phyloP scores from a whole-genome alignment of 2,113 vertebrate genomes.

The Antennarius striatus region DNA sequence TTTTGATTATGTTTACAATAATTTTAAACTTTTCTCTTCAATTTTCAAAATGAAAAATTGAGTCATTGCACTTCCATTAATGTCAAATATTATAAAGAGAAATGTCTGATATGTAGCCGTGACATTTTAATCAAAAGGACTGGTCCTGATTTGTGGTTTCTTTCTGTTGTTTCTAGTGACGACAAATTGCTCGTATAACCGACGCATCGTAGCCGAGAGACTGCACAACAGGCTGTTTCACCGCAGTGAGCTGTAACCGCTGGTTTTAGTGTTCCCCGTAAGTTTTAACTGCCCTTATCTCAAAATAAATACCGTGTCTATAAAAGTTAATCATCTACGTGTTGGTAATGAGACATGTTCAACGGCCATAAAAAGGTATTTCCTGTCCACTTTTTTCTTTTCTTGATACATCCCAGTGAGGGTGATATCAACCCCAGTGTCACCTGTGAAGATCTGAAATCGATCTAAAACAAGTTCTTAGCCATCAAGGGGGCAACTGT shows the following conservation, averaged over 20 bases:
- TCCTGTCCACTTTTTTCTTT: conserved; percentile 31
- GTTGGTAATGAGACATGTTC: conserved; percentile 60
- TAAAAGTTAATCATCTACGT: conserved; percentile 80
- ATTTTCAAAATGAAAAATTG: conserved; percentile 32
- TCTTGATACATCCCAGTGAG: neutral
- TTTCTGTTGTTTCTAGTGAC: conserved; percentile 23
- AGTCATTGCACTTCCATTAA: conserved; percentile 75
- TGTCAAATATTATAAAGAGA: conserved; percentile 29
- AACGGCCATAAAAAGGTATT: conserved; percentile 63
- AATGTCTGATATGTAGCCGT: conserved; percentile 23
- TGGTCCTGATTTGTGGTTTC: conserved; percentile 9
- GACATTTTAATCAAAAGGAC: neutral
- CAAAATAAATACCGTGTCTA: conserved; percentile 81
- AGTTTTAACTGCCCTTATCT: conserved; percentile 77
- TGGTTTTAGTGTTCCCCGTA: conserved; percentile 48
- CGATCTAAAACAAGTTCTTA: no score
- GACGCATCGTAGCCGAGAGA: neutral
- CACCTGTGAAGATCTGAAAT: no score
- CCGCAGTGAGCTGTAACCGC: conserved; percentile 31
- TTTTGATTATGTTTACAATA: conserved; percentile 68
- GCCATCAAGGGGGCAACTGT: neutral
- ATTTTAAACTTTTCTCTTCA: conserved; percentile 53
- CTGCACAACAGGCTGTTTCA: neutral
- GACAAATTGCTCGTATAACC: conserved; percentile 26
- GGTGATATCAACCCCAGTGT: neutral